Percentiles rank a stretch among this genome's conserved stretches.
phyloP scores from a whole-genome alignment of 1,140 invertebrate genomes.

The Drosophila seguyi region DNA sequence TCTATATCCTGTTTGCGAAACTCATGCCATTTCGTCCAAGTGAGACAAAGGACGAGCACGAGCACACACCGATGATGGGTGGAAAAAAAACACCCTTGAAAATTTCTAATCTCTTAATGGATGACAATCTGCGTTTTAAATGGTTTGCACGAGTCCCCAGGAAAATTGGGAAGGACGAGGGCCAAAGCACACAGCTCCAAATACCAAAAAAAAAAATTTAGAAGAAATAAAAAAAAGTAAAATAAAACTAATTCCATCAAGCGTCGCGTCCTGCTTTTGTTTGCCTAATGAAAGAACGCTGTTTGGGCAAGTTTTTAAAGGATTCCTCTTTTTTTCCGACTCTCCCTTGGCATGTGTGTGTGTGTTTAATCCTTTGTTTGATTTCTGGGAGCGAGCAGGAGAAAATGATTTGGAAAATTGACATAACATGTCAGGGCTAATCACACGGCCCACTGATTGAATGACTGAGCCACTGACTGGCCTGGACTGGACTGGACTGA shows the following conservation, averaged over 20 bases:
- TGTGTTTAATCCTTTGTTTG: conserved; percentile 58
- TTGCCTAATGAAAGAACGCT: conserved; percentile 81
- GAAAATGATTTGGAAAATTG: conserved; percentile 81
- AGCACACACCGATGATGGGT: conserved; percentile 22
- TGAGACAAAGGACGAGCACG: conserved; percentile 68
- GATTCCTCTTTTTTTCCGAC: conserved; percentile 37
- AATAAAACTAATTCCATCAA: conserved; percentile 83
- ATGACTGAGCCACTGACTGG: conserved; percentile 22
- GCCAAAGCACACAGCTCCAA: conserved; percentile 16
- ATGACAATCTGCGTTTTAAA: conserved; percentile 84
- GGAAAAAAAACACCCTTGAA: conserved; percentile 73
- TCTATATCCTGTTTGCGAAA: conserved; percentile 72
- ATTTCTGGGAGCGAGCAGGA: conserved; percentile 38
- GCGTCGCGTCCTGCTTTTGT: conserved; percentile 65
- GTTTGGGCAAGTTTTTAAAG: conserved; percentile 79
- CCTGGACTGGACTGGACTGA: conserved; percentile 16
- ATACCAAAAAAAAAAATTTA: background rate
- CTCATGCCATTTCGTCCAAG: conserved; percentile 61
- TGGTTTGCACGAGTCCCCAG: conserved; percentile 67
- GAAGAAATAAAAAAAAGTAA: conserved; percentile 59
- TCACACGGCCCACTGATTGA: conserved; percentile 71
- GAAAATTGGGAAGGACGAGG: conserved; percentile 33
- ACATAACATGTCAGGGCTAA: conserved; percentile 77
- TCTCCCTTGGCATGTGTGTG: conserved; percentile 1
- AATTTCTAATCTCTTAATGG: conserved; percentile 83